phyloP scores from a whole-genome alignment of 2,888 invertebrate species.

The Amorpha juglandis region DNA sequence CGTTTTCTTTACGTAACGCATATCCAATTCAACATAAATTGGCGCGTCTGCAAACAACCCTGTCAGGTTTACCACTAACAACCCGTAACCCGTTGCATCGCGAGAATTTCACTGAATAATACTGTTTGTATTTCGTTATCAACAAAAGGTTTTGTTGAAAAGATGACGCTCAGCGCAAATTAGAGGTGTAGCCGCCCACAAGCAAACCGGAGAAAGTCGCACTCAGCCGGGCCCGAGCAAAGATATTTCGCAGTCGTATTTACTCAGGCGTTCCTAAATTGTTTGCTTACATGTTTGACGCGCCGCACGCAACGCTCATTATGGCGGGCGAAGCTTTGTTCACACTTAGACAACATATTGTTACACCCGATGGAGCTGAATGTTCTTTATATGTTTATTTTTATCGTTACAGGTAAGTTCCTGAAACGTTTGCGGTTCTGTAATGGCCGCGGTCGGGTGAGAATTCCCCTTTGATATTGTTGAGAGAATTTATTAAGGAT shows the following conservation, averaged over 20 bases:
- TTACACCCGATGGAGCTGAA: slow-evolving; percentile 75
- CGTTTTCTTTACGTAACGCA: slow-evolving; percentile 25
- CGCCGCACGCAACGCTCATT: slow-evolving; percentile 83
- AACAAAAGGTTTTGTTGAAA: slow-evolving; percentile 79
- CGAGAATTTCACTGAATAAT: slow-evolving; percentile 68
- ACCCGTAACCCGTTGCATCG: slow-evolving; percentile 57
- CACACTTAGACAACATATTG: slow-evolving; percentile 79
- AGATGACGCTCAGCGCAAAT: slow-evolving; percentile 77
- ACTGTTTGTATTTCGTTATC: slow-evolving; percentile 82
- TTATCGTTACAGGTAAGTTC: slow-evolving; percentile 80
- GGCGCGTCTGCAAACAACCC: slow-evolving; percentile 48
- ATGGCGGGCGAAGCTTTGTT: slow-evolving; percentile 78
- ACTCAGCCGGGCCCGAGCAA: slow-evolving; percentile 71
- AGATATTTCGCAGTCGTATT: slow-evolving; percentile 82
- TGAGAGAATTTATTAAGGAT: slow-evolving; percentile 35
- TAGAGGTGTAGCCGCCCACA: slow-evolving; percentile 71
- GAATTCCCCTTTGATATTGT: slow-evolving; percentile 66
- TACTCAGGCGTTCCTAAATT: slow-evolving; percentile 83
- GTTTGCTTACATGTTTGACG: slow-evolving; percentile 84
- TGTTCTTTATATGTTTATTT: slow-evolving; percentile 78
- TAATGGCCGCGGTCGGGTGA: slow-evolving; percentile 71
- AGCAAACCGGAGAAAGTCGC: slow-evolving; percentile 68
- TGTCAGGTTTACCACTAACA: slow-evolving; percentile 63
- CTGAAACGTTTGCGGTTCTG: slow-evolving; percentile 60
- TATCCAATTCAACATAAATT: slow-evolving; percentile 41